Percentiles rank a stretch among this genome's conserved stretches.
Conservation (phyloP, 2,888 invertebrate species). For the Trimorus sp. region DNA sequence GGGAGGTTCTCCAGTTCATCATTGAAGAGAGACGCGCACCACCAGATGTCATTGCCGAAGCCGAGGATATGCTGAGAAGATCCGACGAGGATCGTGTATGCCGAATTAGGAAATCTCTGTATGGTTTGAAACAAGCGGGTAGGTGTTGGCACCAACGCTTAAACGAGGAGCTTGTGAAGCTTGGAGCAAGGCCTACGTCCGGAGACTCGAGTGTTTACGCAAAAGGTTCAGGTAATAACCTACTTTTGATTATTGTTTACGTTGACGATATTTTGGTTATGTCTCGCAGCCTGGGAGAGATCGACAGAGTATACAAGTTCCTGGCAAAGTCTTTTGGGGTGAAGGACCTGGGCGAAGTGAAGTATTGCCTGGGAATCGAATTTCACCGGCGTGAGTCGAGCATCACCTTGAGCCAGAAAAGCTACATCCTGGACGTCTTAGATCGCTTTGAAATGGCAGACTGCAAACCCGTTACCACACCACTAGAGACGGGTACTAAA, state of each 20-base stretch:
- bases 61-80: slow-evolving; percentile 7
- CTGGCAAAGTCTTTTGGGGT: slow-evolving; percentile 63
- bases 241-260: slow-evolving; percentile 16
- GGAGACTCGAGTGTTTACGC: slow-evolving; percentile 47
- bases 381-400: slow-evolving; percentile 46
- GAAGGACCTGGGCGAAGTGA: slow-evolving; percentile 66
- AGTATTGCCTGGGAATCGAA: slow-evolving; percentile 69
- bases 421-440: slow-evolving; percentile 16
- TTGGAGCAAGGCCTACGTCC: slow-evolving; percentile 7
- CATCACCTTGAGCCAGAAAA: slow-evolving; percentile 2
- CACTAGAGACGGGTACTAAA: slow-evolving; percentile 2
- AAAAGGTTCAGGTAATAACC: not conserved
- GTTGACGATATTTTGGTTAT: slow-evolving; percentile 41
- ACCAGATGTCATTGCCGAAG: not conserved
- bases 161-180: not conserved
- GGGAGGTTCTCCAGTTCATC: slow-evolving; percentile 28
- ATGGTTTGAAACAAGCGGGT: slow-evolving; percentile 46
- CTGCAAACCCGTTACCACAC: not conserved
- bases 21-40: not conserved
- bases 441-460: slow-evolving; percentile 25
- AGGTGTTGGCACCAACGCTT: slow-evolving; percentile 38
- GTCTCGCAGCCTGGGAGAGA: slow-evolving; percentile 16
- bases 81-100: slow-evolving; percentile 24
- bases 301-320: slow-evolving; percentile 49
- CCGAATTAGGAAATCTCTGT: slow-evolving; percentile 33